Percentiles rank a stretch among this genome's conserved stretches.
Conservation (phyloP, 2,797 vertebrate genomes). For the Neosilurus hyrtlii region DNA sequence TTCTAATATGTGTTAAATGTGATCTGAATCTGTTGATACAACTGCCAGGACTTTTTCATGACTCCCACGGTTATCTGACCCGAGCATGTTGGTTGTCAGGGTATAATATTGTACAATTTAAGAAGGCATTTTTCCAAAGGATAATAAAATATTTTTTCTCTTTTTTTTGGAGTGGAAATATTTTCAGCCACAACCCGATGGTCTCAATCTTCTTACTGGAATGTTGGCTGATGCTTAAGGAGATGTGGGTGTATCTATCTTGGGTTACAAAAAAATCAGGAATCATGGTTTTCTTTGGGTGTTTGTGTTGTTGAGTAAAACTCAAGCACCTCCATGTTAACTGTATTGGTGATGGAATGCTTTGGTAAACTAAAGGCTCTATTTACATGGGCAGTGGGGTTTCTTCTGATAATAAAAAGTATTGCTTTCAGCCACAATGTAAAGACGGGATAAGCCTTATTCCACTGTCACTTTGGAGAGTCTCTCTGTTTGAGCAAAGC, state of each 20-base stretch:
- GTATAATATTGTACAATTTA: background rate
- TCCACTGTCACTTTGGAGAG: constrained; percentile 29
- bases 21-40: background rate
- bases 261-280: background rate
- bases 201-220: background rate
- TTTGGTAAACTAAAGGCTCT: constrained; percentile 31
- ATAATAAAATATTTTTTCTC: background rate
- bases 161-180: background rate
- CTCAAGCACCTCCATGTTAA: constrained; percentile 44
- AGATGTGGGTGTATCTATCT: background rate
- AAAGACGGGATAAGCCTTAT: constrained; percentile 25
- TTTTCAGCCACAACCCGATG: constrained; percentile 6
- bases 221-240: background rate
- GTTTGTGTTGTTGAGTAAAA: constrained; percentile 31
- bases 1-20: background rate
- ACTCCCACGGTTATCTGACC: background rate
- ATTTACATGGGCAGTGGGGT: constrained; percentile 9
- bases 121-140: background rate
- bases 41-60: background rate
- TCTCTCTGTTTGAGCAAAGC: constrained; percentile 31
- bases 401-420: constrained; percentile 30
- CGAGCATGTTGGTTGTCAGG: background rate
- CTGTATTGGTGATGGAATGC: constrained; percentile 43
- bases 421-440: constrained; percentile 12
- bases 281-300: constrained; percentile 11